phyloP scores from a whole-genome alignment of 2,113 vertebrate species.

The Petromus typicus region DNA sequence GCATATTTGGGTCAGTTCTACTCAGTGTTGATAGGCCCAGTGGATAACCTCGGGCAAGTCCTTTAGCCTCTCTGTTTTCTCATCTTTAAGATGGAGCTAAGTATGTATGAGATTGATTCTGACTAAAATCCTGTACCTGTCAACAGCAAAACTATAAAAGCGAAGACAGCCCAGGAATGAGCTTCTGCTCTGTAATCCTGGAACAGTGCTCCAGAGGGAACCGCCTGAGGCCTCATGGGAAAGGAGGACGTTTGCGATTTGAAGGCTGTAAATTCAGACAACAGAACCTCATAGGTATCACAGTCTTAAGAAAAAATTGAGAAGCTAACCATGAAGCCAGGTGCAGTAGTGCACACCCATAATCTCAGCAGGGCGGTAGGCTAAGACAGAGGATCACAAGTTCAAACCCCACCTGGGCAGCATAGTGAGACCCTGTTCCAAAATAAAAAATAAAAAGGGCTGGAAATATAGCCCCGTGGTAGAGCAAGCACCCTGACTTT shows the following conservation, averaged over 20 bases:
- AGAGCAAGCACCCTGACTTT: not conserved
- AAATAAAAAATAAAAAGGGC: not conserved
- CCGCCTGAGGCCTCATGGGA: not conserved
- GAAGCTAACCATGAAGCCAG: not conserved
- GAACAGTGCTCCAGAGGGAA: not conserved
- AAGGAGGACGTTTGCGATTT: not conserved
- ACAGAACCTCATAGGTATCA: not conserved
- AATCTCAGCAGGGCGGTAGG: not conserved
- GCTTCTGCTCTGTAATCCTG: not conserved
- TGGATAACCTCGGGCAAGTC: not conserved
- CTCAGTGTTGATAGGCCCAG: not conserved
- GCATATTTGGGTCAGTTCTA: not conserved
- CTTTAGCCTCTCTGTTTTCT: constrained; percentile 37
- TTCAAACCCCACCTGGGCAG: not conserved
- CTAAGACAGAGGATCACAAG: not conserved
- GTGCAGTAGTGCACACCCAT: not conserved
- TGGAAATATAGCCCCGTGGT: not conserved
- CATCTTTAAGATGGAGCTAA: constrained; percentile 53
- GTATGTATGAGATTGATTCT: not conserved
- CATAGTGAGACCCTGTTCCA: not conserved
- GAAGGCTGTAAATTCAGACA: not conserved
- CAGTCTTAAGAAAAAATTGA: not conserved
- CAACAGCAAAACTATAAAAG: not conserved
- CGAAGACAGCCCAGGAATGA: not conserved
- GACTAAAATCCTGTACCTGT: not conserved